phyloP scores from a whole-genome alignment of 2,797 vertebrate species.

The Molossus molossus region DNA sequence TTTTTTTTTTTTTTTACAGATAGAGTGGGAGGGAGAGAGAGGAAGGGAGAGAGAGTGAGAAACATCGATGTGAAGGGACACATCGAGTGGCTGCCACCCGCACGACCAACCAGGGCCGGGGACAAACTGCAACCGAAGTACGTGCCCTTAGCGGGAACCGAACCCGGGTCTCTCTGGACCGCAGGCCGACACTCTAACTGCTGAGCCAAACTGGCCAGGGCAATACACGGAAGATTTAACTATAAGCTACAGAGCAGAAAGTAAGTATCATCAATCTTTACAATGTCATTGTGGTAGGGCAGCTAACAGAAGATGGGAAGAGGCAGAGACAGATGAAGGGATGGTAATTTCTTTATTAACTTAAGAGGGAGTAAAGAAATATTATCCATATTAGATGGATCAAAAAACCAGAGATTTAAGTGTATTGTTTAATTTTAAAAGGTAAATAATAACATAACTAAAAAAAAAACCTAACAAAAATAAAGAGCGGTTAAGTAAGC shows the following conservation, averaged over 20 bases:
- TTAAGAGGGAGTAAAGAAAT: not conserved
- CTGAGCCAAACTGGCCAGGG: too few species aligned
- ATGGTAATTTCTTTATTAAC: conserved; percentile 23
- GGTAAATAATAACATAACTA: not conserved
- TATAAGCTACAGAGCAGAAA: conserved; percentile 49
- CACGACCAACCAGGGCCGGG: too few species aligned
- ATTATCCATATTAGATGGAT: not conserved
- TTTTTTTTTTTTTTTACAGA: too few species aligned
- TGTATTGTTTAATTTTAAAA: conserved; percentile 64
- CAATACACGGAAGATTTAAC: conserved; percentile 41
- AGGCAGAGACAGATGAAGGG: not conserved
- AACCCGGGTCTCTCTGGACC: too few species aligned
- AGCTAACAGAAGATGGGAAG: not conserved
- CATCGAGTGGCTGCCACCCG: too few species aligned
- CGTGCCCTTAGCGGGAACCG: too few species aligned
- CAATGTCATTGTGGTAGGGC: not conserved
- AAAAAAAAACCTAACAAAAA: conserved; percentile 5
- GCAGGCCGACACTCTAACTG: too few species aligned
- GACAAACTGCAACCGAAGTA: too few species aligned
- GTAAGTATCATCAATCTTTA: conserved; percentile 29
- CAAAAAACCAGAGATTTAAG: conserved; percentile 40
- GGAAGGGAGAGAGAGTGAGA: too few species aligned
- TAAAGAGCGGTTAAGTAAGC: not conserved
- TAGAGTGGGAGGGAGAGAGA: too few species aligned
- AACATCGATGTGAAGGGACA: too few species aligned